Evolutionary conservation across 2,888 invertebrate genomes (phyloP).

Genomic region (Azorinus chamasolen): DNA sequence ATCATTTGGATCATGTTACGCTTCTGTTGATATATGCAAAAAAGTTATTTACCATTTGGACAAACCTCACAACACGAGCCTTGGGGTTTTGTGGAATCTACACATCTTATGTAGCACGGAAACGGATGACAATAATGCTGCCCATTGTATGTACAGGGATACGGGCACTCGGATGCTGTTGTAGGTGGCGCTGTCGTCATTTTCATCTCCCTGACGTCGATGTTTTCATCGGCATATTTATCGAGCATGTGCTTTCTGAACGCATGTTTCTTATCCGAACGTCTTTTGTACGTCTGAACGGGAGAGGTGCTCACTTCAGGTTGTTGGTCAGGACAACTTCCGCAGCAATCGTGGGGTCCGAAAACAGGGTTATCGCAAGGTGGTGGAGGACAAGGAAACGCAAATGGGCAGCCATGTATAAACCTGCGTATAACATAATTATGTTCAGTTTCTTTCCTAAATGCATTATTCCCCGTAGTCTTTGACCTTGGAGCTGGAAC

Average conservation of each 20-base stretch:
- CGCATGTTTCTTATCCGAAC: not conserved
- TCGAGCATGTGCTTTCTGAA: too few relatives aligned
- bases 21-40: too few relatives aligned
- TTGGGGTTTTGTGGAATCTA: constrained; percentile 32
- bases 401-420: constrained; percentile 47
- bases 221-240: too few relatives aligned
- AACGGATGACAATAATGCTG: constrained; percentile 40
- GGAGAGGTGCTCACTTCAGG: constrained; percentile 8
- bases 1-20: too few relatives aligned
- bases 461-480: too few relatives aligned
- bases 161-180: constrained; percentile 37
- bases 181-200: constrained; percentile 7
- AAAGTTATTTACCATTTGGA: constrained; percentile 45
- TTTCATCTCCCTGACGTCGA: too few relatives aligned
- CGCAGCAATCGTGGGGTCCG: constrained; percentile 43
- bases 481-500: too few relatives aligned
- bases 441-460: not conserved
- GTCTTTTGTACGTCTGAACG: too few relatives aligned
- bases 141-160: constrained; percentile 42
- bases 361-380: constrained; percentile 45
- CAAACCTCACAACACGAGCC: constrained; percentile 45
- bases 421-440: constrained; percentile 10
- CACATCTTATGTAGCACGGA: constrained; percentile 42
- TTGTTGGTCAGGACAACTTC: constrained; percentile 33
- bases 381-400: constrained; percentile 49